Evolutionary conservation across 2,888 invertebrate genomes (phyloP).

Genomic region (Drosophila suboccidentalis): DNA sequence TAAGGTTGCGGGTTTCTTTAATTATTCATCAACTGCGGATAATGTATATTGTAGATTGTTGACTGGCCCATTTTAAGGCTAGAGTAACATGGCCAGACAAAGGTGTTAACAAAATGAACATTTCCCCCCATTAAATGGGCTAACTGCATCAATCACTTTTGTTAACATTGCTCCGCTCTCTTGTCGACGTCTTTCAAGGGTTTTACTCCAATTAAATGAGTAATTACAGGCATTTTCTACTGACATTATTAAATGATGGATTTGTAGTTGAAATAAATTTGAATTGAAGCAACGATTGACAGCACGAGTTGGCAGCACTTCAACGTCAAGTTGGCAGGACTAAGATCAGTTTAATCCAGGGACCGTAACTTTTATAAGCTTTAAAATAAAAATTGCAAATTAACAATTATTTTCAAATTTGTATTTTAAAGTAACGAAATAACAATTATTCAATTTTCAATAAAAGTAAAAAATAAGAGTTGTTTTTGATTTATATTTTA

Average conservation of each 20-base stretch:
- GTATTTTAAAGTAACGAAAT: too few relatives aligned
- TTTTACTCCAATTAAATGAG: neutral
- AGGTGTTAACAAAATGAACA: slow-evolving; percentile 8
- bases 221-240: neutral
- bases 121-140: neutral
- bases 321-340: neutral
- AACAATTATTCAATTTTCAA: too few relatives aligned
- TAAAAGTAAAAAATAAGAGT: too few relatives aligned
- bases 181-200: neutral
- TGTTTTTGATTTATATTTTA: too few relatives aligned
- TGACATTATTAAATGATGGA: neutral
- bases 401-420: too few relatives aligned
- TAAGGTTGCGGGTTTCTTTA: slow-evolving; percentile 1
- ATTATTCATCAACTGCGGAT: slow-evolving; percentile 17
- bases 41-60: neutral
- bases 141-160: slow-evolving; percentile 21
- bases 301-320: neutral
- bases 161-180: neutral
- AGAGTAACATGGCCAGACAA: neutral
- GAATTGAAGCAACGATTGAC: neutral
- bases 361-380: too few relatives aligned
- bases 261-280: neutral
- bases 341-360: too few relatives aligned
- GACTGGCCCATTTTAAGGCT: neutral
- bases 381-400: too few relatives aligned